Base-by-base conservation (phyloP, 2,797 vertebrate genomes). In the Podargus strigoides region DNA sequence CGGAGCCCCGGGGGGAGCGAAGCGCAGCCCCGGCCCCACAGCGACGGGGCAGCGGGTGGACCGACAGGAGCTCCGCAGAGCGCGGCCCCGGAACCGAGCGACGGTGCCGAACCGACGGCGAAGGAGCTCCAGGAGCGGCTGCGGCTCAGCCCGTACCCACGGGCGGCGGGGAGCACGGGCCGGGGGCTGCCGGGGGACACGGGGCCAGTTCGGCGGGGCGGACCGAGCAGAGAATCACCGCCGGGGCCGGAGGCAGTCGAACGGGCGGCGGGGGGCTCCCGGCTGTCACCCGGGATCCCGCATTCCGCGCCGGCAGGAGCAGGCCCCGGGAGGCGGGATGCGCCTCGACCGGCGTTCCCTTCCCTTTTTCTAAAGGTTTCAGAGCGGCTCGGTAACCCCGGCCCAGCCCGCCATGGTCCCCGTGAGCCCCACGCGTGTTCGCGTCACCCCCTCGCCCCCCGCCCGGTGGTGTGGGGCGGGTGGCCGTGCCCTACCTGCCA, bases 401-500 rank as follows among this genome's bases (percentile, higher is more conserved):
- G 24, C 52, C 60, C 60, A 34, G 12, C 66, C 70, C 19, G 2
- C 47, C 26, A 7, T 26, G 3, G 15, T 4, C 23, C 47, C 47
- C 47, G 47, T 7, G 47, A 22, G 23, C 59, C 73, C 77, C 58
- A 55, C 17, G 52, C 19, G 56, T 24, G 80, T 41, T 24, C 14
- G 23, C 67, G 16, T 26, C 49, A n/a, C 27, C 14, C 76, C 37
- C 9, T 6, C 24, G 27, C 30, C 58, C 79, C 46, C 23, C 27
- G 6, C 32, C n/a, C 60, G 14, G 46, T 30, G 87, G 30, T 12
- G 59, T 4, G 81, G 50, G 50, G 36, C 15, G 30, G 39, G 39
- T 44, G 19, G 19, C 74, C 50, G 94, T 95, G 89, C 97, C 98
- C 98, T 98, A 99, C 99, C 99, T 98, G 99, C 99, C 91, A 99